Evolutionary conservation across 2,113 vertebrate genomes (phyloP).

Genomic region (Rhinichthys klamathensis): DNA sequence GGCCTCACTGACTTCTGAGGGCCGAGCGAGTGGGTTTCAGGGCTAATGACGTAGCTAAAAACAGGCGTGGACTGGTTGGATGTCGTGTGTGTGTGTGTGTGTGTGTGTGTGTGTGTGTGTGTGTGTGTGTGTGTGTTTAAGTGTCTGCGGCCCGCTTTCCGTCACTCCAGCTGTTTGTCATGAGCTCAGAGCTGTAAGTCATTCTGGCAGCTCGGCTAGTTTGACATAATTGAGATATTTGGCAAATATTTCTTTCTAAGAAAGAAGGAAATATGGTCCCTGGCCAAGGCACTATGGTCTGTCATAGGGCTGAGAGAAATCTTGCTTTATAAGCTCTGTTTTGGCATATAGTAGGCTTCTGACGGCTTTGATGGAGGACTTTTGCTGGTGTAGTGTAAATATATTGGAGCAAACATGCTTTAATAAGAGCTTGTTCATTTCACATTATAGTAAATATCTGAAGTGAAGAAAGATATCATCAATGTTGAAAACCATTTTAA

Average conservation of each 20-base stretch:
- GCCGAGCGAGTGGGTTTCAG: neutral
- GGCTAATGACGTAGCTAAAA: slow-evolving; percentile 17
- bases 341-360: neutral
- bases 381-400: neutral
- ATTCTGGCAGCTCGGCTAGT: slow-evolving; percentile 46
- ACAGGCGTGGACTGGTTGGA: slow-evolving; percentile 3
- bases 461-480: neutral
- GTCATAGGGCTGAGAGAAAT: slow-evolving; percentile 7
- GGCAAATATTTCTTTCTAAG: slow-evolving; percentile 52
- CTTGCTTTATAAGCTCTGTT: slow-evolving; percentile 25
- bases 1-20: slow-evolving; percentile 54
- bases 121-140: neutral
- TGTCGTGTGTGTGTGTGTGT: slow-evolving; percentile 16
- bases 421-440: neutral
- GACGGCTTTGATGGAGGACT: slow-evolving; percentile 24
- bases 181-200: slow-evolving; percentile 36
- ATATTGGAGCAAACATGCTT: neutral
- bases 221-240: slow-evolving; percentile 58
- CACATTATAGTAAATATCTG: neutral
- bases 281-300: slow-evolving; percentile 2
- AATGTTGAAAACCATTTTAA: no score
- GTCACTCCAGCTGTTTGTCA: slow-evolving; percentile 55
- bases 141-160: slow-evolving; percentile 6
- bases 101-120: no score
- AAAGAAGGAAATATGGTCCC: slow-evolving; percentile 49